Evolutionary conservation across 2,797 vertebrate genomes (phyloP).

Genomic region (Alca torda): DNA sequence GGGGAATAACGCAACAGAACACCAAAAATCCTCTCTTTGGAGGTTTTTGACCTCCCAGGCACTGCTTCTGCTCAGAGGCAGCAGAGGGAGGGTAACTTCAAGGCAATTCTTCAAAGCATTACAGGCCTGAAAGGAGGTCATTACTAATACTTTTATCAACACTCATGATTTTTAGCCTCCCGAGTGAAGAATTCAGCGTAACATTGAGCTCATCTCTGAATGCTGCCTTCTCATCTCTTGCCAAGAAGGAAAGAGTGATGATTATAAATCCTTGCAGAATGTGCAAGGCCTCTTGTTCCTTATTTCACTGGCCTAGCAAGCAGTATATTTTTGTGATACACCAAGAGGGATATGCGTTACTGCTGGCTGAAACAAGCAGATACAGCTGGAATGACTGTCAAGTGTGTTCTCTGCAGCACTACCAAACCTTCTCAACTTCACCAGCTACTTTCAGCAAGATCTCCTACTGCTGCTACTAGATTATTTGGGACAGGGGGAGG

Average conservation of each 20-base stretch:
- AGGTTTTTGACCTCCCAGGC: not conserved
- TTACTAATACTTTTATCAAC: constrained; percentile 7
- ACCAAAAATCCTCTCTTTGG: not conserved
- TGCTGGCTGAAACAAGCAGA: not conserved
- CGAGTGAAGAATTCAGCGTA: not conserved
- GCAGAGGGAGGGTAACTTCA: not conserved
- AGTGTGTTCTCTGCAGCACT: not conserved
- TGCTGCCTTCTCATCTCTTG: not conserved
- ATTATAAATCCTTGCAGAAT: not conserved
- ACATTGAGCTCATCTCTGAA: not conserved
- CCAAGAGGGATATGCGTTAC: not conserved
- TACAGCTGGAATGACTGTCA: not conserved
- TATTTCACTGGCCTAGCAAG: not conserved
- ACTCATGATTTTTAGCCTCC: not conserved
- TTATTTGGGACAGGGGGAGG: not conserved
- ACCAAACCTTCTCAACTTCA: not conserved
- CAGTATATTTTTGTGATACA: not conserved
- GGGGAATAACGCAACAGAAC: not conserved
- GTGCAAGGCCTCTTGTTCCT: not conserved
- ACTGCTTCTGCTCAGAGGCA: not conserved
- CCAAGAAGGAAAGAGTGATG: not conserved
- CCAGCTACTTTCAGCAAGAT: not conserved
- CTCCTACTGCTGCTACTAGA: not conserved
- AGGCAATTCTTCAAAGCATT: not conserved
- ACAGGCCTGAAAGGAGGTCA: not conserved